Percentiles rank a stretch among this genome's conserved stretches.
Conservation (phyloP, 2,797 vertebrate genomes). For the Sitta carolinensis region DNA sequence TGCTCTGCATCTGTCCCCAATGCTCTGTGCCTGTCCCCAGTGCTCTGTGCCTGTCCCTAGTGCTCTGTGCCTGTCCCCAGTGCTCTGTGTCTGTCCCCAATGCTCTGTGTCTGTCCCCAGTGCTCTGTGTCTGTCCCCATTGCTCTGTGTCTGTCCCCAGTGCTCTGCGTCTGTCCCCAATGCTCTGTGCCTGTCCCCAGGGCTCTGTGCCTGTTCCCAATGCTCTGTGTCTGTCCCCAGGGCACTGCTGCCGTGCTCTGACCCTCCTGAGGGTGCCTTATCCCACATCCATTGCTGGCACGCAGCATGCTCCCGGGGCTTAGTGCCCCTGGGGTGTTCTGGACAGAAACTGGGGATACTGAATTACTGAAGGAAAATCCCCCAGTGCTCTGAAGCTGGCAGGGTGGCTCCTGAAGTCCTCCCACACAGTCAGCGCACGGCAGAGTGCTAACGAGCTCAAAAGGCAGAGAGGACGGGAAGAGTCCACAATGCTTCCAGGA, state of each 20-base stretch:
- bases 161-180: too few relatives aligned
- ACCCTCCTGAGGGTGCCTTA: not conserved
- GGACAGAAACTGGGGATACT: not conserved
- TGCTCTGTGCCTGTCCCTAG: too few relatives aligned
- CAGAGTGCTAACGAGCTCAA: not conserved
- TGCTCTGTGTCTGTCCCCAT: too few relatives aligned
- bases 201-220: not conserved
- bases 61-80: too few relatives aligned
- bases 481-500: not conserved
- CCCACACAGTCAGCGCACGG: not conserved
- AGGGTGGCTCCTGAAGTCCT: not conserved
- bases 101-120: too few relatives aligned
- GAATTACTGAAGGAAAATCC: not conserved
- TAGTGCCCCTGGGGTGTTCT: not conserved
- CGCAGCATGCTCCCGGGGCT: accelerated
- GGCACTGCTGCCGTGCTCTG: not conserved
- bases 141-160: too few relatives aligned
- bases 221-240: accelerated
- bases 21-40: too few relatives aligned
- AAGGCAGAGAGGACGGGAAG: not conserved
- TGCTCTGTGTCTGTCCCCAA: not conserved
- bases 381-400: not conserved
- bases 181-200: too few relatives aligned
- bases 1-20: too few relatives aligned
- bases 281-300: accelerated